Base-by-base conservation (phyloP, 1,140 invertebrate species). In the Lysiphlebus fabarum region DNA sequence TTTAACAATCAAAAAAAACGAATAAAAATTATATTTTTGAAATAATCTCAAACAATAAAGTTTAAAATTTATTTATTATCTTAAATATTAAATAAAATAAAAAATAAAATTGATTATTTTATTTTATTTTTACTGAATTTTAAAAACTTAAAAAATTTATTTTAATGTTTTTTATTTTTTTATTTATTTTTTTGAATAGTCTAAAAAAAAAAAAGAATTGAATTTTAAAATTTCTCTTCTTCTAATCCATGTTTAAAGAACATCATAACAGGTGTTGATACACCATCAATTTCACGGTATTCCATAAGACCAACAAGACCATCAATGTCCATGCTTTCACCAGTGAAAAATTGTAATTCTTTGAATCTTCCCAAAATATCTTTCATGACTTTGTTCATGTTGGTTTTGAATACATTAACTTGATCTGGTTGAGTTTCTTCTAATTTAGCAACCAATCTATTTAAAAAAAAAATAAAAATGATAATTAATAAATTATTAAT, bases 381-480 rank as follows among this genome's bases (percentile, higher is more conserved):
- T 73, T 96, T 97, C 88, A 96, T 95, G 48, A 92, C 92, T 84
- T 92, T 93, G 78, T 94, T 95, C 81, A 95, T 91, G 73, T 96
- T 96, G 10, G 85, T 90, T 78, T 96, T 96, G 75, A 95, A 93
- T 14, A 89, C 79, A 10, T 92, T 89, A 59, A 95, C 89, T 83
- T 95, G 87, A 67, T 91, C 87, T 26, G 90, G 91, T 14, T 84
- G 70, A 26, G 81, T 87, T 72, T 93, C 87, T 82, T 92, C 86
- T 65, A 95, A 82, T 79, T 90, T 92, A 62, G 85, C 85, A 62
- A 93, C 85, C 69, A 95, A 82, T 78, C 89, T 91, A 73, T 60
- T 81, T 82, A 66, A 63, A 75, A 63, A 56, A 56, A 61, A 12
- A 38, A n/a, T 34, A 53, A 48, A 42, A 8, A 14, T 53, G 6